A percentile compares a stretch with the other conserved stretches of the same genome.
Conservation (phyloP, 2,888 invertebrate species). For the Pollenia labialis region DNA sequence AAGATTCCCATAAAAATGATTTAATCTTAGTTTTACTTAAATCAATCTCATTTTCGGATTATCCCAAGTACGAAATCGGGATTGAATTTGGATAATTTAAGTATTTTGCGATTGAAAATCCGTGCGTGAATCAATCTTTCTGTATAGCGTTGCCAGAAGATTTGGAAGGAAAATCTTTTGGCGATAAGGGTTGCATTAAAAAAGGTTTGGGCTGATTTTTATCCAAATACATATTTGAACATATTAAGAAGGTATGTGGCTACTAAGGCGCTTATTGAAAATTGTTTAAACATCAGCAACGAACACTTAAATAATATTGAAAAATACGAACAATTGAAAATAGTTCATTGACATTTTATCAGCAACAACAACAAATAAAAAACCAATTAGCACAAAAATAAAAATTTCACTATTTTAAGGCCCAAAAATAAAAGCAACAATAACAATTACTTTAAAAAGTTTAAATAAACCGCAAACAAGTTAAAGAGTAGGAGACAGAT, state of each 20-base stretch:
- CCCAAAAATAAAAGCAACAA: neutral
- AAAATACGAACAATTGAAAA: neutral
- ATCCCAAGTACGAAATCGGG: too few relatives aligned
- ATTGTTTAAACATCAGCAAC: conserved; percentile 38
- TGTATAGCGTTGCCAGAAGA: too few relatives aligned
- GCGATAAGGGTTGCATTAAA: neutral
- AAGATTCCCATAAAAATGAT: too few relatives aligned
- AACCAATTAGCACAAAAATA: conserved; percentile 48
- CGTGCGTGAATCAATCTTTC: too few relatives aligned
- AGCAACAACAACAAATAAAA: conserved; percentile 41
- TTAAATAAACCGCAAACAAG: conserved; percentile 4
- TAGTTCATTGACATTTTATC: conserved; percentile 76
- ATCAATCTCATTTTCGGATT: too few relatives aligned
- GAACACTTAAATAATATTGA: neutral
- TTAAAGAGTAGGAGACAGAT: conserved; percentile 37
- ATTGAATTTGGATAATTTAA: too few relatives aligned
- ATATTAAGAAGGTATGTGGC: too few relatives aligned
- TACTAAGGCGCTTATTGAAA: neutral
- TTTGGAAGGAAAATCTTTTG: too few relatives aligned
- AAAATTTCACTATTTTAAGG: conserved; percentile 51
- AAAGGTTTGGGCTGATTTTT: too few relatives aligned
- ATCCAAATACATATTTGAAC: too few relatives aligned
- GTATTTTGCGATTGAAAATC: too few relatives aligned
- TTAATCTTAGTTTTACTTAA: too few relatives aligned
- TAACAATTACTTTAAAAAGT: neutral